Evolutionary conservation across 1,140 invertebrate species (phyloP), one percentile per base, ranked within the genome.

Genomic region (Drosophila tristis): DNA sequence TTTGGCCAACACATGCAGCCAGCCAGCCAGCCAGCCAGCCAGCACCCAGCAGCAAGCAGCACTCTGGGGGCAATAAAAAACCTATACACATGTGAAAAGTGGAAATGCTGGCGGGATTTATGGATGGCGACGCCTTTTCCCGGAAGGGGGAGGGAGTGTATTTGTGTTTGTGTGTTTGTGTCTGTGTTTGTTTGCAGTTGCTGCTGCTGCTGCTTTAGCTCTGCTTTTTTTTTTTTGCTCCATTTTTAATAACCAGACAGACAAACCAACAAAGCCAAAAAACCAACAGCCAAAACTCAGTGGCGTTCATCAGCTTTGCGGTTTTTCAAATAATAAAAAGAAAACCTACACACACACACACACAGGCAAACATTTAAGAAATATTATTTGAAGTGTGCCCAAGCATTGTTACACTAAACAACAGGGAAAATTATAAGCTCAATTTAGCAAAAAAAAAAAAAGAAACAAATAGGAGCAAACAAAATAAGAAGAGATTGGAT

Each of bases 81-180:
- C 78, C 70, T 75, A 82, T 82, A 86, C 81, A 86, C 81, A 86
- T 86, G 82, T 86, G 81, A 86, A 86, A 86, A 87, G 70, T 86
- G 82, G 11, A 87, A 87, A 82, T 78, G 55, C 70, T 67, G 57
- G 74, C 78, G 74, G 78, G 81, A 86, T 87, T 86, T 86, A 86
- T 86, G 74, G 78, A 87, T 62, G 82, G 49, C 65, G 78, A 45
- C 65, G 70, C 60, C 70, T 74, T 73, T 63, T 2, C 11, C 9
- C 0, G 26, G 0, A 1, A 29, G 11, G 35, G 1, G 9, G 9
- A 9, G 8, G 31, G 31, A 2, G 8, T 3, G 8, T 3, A 8
- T 3, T 9, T 26, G 49, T 45, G 20, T n/a, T n/a, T n/a, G 16
- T 39, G 31, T 55, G 57, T 20, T 20, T 20, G 20, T 20, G 20